Evolutionary conservation across 2,888 invertebrate species (phyloP), one percentile per base, ranked within the genome.

Genomic region (Perizoma flavofasciatum): DNA sequence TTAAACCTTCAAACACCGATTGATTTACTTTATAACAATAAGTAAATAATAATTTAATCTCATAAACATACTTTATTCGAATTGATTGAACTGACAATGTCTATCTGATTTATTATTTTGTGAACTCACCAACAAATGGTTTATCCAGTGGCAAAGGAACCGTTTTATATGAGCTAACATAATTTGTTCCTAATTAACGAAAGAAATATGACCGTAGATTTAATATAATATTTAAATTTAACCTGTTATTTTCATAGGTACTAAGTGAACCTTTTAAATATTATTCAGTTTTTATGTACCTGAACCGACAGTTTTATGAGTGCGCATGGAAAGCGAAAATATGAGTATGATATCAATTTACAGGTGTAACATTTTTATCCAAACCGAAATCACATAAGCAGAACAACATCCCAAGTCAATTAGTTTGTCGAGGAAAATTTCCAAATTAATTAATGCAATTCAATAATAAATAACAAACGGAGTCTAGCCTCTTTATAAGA

Each of bases 91-190:
- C 56, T 46, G 66, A 67, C 62, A 68, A 59, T 55, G 54, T 70
- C 60, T 70, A 65, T 73, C 61, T 72, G 67, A 78, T 78, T 75
- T 75, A 77, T 73, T 69, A 70, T 22, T 22, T 22, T 22, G 22
- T 2, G 68, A 74, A 67, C 68, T 71, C 67, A 72, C n/a, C 58
- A 51, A 68, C 63, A 68, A 76, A 74, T 63, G 68, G 82, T 79
- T 83, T 73, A 68, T 82, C 83, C 82, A 82, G 79, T 72, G 73
- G 40, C 64, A 67, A 75, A 63, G 67, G 65, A 78, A 76, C 72
- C 74, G 66, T 78, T 72, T 73, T 80, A 22, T 22, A 22, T 3
- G 22, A 22, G 22, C 22, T 22, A 22, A 3, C 22, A 22, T 22
- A 22, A 22, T 22, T 22, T 22, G n/a, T n/a, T n/a, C n/a, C n/a